Evolutionary conservation across 2,113 vertebrate species (phyloP), one percentile per base, ranked within the genome.

Genomic region (Grallaria varia): DNA sequence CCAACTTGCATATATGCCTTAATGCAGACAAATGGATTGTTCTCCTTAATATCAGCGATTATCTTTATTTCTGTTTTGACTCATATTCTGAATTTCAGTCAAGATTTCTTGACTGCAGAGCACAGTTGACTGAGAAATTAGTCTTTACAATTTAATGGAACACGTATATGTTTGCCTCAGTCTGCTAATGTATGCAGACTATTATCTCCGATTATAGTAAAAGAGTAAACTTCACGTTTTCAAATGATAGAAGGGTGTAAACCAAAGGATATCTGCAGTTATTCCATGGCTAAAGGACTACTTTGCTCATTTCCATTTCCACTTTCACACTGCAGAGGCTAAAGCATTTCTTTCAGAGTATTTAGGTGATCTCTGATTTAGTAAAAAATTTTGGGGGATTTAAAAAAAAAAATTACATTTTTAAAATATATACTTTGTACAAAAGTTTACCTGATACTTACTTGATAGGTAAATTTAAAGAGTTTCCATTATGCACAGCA

Each of bases 1-100:
- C 31, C 63, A 91, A 63, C 63, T 80, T 95, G 47, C 52, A 55
- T 23, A 73, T 66, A 66, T 49, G 84, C 25, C 66, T 95, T 85
- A 44, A 93, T 3, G 4, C 22, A 75, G 63, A 90, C 33, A 91
- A 93, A 74, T 77, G 71, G 72, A 42, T 84, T 92, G 49, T 77
- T 93, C 84, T 59, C 73, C 71, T 21, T 94, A 94, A 67, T 87
- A 79, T 39, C 69, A 92, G 35, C 83, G 79, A 85, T 86, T 94
- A 95, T 47, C 79, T 87, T 95, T 81, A 89, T 76, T 91, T 94
- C 84, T 91, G 84, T 64, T 96, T 96, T 94, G 92, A 96, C 87
- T 94, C 89, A 88, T 71, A 87, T 40, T 83, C 79, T 90, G 60
- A 93, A 92, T 84, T 20, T 91, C 50, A 93, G 52, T 92, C 82